Evolutionary conservation across 2,797 vertebrate species (phyloP).

Genomic region (Okamejei kenojei): DNA sequence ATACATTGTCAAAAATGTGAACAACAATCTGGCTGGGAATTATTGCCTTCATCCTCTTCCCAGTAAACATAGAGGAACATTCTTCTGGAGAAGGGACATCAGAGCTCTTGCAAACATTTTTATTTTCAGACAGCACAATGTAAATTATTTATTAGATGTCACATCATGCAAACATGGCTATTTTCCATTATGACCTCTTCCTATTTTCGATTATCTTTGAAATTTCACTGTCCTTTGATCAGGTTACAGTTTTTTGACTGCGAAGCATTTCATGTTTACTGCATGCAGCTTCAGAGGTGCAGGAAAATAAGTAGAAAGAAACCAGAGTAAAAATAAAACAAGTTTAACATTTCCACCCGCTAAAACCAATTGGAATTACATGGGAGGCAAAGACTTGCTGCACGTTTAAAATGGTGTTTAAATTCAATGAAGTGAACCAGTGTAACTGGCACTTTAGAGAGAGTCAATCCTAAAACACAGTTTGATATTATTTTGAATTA

Average conservation of each 20-base stretch:
- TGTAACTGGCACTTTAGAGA: not conserved
- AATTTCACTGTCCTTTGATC: not conserved
- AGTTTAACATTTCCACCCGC: not conserved
- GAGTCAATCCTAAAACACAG: not conserved
- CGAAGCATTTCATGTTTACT: not conserved
- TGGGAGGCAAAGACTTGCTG: not conserved
- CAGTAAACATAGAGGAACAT: not conserved
- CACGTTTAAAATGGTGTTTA: not conserved
- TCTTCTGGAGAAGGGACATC: not conserved
- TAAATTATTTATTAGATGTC: conserved; percentile 30
- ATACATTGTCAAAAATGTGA: not conserved
- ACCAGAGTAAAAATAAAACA: not conserved
- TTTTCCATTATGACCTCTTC: not conserved
- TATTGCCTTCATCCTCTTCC: not conserved
- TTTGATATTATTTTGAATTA: not conserved
- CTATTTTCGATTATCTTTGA: not conserved
- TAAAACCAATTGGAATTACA: not conserved
- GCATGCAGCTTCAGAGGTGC: not conserved
- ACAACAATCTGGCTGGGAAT: not conserved
- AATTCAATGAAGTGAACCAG: not conserved
- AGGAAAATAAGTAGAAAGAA: not conserved
- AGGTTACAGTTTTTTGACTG: not conserved
- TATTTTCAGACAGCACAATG: not conserved
- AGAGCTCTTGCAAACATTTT: not conserved
- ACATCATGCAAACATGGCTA: conserved; percentile 13